Conservation (phyloP, 2,888 invertebrate genomes). For the Pachliopta kotzebuea region DNA sequence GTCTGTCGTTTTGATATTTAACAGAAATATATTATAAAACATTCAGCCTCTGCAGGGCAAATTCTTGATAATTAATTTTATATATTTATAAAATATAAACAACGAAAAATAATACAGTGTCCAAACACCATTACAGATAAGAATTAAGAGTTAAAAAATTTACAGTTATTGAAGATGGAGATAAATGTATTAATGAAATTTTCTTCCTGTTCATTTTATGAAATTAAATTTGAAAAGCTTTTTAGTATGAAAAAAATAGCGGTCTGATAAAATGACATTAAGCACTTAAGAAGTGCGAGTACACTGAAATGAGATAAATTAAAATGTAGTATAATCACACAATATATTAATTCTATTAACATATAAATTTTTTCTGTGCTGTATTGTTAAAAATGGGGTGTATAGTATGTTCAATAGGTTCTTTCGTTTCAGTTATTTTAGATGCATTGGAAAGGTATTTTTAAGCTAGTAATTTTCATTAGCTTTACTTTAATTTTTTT, state of each 20-base stretch:
- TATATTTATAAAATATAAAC: background rate
- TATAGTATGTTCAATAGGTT: conserved; percentile 63
- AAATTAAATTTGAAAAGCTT: no score
- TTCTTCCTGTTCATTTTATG: background rate
- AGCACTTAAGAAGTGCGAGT: background rate
- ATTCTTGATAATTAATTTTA: background rate
- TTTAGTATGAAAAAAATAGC: no score
- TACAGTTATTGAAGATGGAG: background rate
- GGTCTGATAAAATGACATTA: background rate
- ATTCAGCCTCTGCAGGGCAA: background rate
- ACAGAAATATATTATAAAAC: background rate
- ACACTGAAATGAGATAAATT: conserved; percentile 2
- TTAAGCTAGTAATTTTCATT: background rate
- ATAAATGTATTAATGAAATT: background rate
- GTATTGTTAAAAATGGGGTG: conserved; percentile 59
- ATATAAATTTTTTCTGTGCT: conserved; percentile 12
- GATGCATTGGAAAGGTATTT: conserved; percentile 67
- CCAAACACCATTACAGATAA: no score
- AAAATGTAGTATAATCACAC: conserved; percentile 35
- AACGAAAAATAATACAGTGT: no score
- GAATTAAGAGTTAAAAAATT: no score
- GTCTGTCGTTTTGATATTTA: background rate
- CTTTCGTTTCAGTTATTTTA: conserved; percentile 60
- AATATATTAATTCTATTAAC: background rate
- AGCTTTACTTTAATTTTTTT: background rate